These are phyloP conservation scores for Nephila pilipes DNA, from an alignment of 1,140 invertebrate species.

Conservation along the genomic window DNA sequence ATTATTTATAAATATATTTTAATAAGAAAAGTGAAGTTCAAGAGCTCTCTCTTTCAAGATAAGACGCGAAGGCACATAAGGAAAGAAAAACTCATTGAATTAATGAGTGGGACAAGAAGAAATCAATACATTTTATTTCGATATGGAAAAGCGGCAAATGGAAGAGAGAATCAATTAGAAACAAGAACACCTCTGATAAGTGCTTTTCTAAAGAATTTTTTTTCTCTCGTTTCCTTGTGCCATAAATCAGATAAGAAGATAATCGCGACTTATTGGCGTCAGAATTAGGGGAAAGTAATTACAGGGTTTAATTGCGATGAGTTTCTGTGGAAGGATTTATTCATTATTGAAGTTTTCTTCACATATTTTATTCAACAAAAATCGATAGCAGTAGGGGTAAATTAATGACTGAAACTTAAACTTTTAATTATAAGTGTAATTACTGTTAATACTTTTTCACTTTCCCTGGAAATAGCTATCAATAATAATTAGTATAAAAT, in stretches of 20 bases:
- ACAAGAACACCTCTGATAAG: slow-evolving; percentile 61
- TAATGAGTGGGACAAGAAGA: slow-evolving; percentile 68
- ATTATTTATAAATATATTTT: too few relatives aligned
- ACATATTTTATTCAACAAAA: slow-evolving; percentile 72
- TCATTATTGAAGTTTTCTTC: slow-evolving; percentile 71
- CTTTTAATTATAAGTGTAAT: slow-evolving; percentile 70
- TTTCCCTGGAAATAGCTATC: slow-evolving; percentile 46
- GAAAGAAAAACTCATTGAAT: slow-evolving; percentile 8
- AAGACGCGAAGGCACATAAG: neutral
- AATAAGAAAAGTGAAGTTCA: too few relatives aligned
- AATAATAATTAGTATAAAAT: slow-evolving; percentile 39
- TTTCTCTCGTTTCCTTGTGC: neutral
- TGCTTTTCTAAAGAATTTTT: slow-evolving; percentile 61
- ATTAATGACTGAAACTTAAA: slow-evolving; percentile 70
- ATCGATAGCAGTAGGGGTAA: slow-evolving; percentile 44
- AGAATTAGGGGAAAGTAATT: slow-evolving; percentile 75
- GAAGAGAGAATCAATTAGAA: slow-evolving; percentile 72
- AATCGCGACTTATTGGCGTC: slow-evolving; percentile 72
- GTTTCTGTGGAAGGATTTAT: slow-evolving; percentile 67
- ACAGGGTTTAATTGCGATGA: slow-evolving; percentile 74
- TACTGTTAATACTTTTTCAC: slow-evolving; percentile 69
- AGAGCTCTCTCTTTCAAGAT: neutral
- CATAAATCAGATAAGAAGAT: slow-evolving; percentile 71
- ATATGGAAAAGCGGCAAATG: slow-evolving; percentile 37
- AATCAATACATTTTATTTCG: slow-evolving; percentile 57